phyloP scores from a whole-genome alignment of 2,113 vertebrate species.

The Nestor notabilis region DNA sequence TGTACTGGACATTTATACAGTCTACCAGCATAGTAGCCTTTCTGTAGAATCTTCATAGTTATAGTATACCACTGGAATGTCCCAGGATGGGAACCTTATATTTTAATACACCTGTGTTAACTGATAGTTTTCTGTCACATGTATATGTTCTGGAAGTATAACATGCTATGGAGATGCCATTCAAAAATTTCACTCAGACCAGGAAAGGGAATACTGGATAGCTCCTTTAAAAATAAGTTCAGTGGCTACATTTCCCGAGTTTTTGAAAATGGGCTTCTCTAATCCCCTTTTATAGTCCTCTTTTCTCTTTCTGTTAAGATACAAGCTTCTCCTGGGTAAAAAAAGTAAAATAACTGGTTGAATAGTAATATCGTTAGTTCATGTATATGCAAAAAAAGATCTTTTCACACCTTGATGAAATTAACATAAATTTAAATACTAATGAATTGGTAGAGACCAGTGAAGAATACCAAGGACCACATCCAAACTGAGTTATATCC shows the following conservation, averaged over 20 bases:
- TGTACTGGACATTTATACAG: neutral
- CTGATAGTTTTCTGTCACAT: neutral
- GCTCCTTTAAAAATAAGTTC: neutral
- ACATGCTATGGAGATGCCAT: neutral
- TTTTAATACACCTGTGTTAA: neutral
- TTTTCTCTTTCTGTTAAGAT: constrained; percentile 53
- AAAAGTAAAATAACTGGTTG: constrained; percentile 11
- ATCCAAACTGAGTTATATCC: constrained; percentile 20
- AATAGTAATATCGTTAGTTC: constrained; percentile 75
- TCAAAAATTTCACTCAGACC: neutral
- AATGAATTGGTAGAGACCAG: constrained; percentile 64
- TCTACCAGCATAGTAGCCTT: neutral
- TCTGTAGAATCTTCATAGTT: neutral
- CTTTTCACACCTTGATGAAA: constrained; percentile 80
- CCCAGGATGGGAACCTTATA: neutral
- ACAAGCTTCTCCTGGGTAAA: constrained; percentile 48
- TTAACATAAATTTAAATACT: constrained; percentile 83
- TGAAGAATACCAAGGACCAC: constrained; percentile 62
- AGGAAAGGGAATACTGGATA: neutral
- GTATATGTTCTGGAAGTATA: neutral
- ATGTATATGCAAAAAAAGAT: constrained; percentile 81
- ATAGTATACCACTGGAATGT: neutral
- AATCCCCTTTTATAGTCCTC: neutral
- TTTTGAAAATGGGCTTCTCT: neutral
- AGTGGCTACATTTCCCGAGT: neutral